Conservation (phyloP, 2,888 invertebrate genomes). For the Opisthograptis luteolata region DNA sequence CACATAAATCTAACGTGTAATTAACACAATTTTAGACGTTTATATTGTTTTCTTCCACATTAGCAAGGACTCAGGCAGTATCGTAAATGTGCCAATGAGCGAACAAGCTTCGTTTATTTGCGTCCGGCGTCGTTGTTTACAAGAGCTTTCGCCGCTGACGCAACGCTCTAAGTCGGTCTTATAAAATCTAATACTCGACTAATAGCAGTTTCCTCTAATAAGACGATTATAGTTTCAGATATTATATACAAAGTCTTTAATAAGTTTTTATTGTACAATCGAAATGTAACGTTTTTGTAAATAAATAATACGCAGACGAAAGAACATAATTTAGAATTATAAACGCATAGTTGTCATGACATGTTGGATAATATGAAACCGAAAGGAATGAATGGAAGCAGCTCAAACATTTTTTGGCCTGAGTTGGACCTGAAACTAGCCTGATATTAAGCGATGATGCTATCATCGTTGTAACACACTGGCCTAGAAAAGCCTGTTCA, state of each 20-base stretch:
- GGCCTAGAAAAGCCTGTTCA: no score
- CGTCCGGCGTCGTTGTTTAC: slow-evolving; percentile 75
- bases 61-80: slow-evolving; percentile 34
- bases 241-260: background rate
- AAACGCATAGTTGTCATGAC: no score
- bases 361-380: no score
- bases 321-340: no score
- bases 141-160: slow-evolving; percentile 71
- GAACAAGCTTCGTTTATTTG: slow-evolving; percentile 71
- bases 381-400: no score
- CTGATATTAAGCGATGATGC: no score
- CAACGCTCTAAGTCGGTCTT: slow-evolving; percentile 55
- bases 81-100: slow-evolving; percentile 60
- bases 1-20: slow-evolving; percentile 6
- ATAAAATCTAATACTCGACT: slow-evolving; percentile 22
- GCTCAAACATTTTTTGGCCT: no score
- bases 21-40: slow-evolving; percentile 19
- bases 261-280: background rate
- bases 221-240: slow-evolving; percentile 3
- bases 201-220: slow-evolving; percentile 7
- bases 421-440: no score
- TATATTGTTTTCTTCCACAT: slow-evolving; percentile 21
- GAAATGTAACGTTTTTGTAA: background rate
- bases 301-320: background rate
- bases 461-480: no score